Percentiles rank a stretch among this genome's conserved stretches.
Conservation (phyloP, 2,797 vertebrate genomes). For the Myotis pilosus region DNA sequence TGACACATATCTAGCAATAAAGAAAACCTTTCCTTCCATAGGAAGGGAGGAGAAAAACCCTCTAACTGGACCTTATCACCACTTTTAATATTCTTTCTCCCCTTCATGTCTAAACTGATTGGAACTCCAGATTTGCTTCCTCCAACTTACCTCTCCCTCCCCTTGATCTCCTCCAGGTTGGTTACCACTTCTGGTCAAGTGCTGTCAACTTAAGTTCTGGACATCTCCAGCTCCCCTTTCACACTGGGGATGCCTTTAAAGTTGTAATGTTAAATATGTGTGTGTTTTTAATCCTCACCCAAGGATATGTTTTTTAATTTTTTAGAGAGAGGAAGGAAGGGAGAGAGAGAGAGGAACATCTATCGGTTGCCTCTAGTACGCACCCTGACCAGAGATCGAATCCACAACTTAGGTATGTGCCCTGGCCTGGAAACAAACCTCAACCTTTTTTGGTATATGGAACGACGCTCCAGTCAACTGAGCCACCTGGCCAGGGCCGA, state of each 20-base stretch:
- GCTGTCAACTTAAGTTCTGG: conserved; percentile 11
- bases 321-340: not conserved
- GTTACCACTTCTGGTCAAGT: not conserved
- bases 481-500: not conserved
- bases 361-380: not conserved
- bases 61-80: not conserved
- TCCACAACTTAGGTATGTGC: not conserved
- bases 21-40: conserved; percentile 47
- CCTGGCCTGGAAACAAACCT: not conserved
- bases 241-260: not conserved
- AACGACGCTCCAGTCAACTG: not conserved
- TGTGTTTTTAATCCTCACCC: not conserved
- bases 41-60: not conserved
- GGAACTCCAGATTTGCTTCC: conserved; percentile 24
- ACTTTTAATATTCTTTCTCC: not conserved
- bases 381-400: not conserved
- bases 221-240: not conserved
- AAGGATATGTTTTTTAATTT: not conserved
- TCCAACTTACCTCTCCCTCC: conserved; percentile 35
- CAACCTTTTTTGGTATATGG: not conserved
- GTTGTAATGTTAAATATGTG: not conserved
- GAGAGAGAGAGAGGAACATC: not conserved
- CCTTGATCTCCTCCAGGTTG: conserved; percentile 34
- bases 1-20: conserved; percentile 42
- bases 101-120: not conserved